Conservation (phyloP, 1,140 invertebrate genomes). For the Battus philenor region DNA sequence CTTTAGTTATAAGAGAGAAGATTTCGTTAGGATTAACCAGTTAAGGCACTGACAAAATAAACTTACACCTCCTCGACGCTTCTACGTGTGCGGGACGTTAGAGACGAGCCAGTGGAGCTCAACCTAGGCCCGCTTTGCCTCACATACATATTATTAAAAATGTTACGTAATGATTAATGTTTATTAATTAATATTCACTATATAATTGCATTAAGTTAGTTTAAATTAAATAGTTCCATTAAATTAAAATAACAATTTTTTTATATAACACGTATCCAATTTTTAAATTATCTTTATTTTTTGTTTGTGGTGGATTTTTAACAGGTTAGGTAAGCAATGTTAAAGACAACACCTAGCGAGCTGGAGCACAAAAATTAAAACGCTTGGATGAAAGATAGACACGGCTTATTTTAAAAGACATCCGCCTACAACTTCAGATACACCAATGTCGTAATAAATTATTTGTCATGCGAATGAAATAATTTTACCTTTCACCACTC, state of each 20-base stretch:
- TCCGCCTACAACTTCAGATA: too few species aligned
- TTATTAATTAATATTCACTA: too few species aligned
- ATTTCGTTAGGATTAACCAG: constrained; percentile 3
- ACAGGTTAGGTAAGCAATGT: background rate
- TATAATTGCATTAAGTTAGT: background rate
- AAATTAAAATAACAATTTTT: background rate
- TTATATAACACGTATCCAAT: background rate
- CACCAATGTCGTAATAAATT: too few species aligned
- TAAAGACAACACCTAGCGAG: too few species aligned
- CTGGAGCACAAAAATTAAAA: too few species aligned
- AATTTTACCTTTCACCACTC: too few species aligned
- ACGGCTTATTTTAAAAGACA: too few species aligned
- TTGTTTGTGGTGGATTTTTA: background rate
- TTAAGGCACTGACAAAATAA: constrained; percentile 11
- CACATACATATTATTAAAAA: too few species aligned
- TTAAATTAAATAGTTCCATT: background rate
- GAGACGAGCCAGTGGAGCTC: background rate
- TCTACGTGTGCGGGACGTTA: constrained; percentile 9
- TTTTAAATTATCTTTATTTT: background rate
- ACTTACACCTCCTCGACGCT: background rate
- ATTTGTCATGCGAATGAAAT: too few species aligned
- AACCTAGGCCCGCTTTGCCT: background rate
- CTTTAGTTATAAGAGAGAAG: too few species aligned
- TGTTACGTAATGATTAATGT: too few species aligned
- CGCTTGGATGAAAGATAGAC: too few species aligned